Conservation (phyloP, 2,888 invertebrate genomes). For the Oxycera nigricornis region DNA sequence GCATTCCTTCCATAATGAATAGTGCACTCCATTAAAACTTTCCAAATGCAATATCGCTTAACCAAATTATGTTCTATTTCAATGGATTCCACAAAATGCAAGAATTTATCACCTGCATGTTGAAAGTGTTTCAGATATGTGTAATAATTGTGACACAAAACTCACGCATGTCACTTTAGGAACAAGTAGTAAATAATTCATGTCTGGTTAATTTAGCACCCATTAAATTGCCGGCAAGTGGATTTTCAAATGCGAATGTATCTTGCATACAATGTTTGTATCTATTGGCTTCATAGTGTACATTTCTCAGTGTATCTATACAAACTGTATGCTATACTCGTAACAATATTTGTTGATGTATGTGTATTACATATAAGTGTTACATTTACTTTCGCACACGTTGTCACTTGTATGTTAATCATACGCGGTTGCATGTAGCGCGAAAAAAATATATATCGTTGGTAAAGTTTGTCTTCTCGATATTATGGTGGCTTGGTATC, state of each 20-base stretch:
- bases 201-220: not conserved
- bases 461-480: not conserved
- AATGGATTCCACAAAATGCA: constrained; percentile 14
- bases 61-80: too few relatives aligned
- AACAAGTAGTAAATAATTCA: not conserved
- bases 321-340: not conserved
- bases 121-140: not conserved
- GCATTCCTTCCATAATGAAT: too few relatives aligned
- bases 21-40: too few relatives aligned
- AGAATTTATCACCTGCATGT: constrained; percentile 24
- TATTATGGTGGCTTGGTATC: constrained; percentile 18
- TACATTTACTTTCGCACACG: not conserved
- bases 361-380: not conserved
- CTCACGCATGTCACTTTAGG: too few relatives aligned
- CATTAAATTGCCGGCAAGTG: not conserved
- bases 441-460: not conserved
- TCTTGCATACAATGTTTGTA: too few relatives aligned
- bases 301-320: not conserved
- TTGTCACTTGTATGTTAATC: constrained; percentile 9
- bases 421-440: not conserved
- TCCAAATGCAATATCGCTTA: too few relatives aligned
- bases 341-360: not conserved
- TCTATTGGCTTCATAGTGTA: too few relatives aligned
- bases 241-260: not conserved
- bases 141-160: too few relatives aligned